Evolutionary conservation across 2,888 invertebrate species (phyloP).

Genomic region (Epirrhoe tristata): DNA sequence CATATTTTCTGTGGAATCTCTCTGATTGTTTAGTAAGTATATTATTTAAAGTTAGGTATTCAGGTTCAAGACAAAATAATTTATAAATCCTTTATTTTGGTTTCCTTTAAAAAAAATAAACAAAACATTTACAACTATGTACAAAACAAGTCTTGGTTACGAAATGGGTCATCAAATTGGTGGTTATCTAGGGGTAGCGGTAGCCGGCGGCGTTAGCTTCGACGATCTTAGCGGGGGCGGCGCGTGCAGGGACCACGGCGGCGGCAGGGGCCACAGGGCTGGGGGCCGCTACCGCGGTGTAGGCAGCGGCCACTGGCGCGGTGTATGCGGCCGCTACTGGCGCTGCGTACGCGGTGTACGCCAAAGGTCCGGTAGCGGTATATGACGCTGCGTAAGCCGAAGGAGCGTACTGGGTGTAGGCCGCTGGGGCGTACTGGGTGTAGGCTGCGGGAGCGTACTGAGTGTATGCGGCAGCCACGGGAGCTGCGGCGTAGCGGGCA

Average conservation of each 20-base stretch:
- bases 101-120: conserved; percentile 54
- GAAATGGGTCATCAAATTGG: conserved; percentile 58
- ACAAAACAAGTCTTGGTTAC: conserved; percentile 68
- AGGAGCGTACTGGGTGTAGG: conserved; percentile 50
- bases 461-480: conserved; percentile 36
- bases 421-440: conserved; percentile 43
- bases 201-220: conserved; percentile 72
- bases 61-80: too few species aligned
- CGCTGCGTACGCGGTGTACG: conserved; percentile 33
- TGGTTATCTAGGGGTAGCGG: conserved; percentile 69
- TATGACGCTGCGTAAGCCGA: conserved; percentile 47
- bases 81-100: conserved; percentile 37
- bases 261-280: conserved; percentile 42
- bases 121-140: conserved; percentile 65
- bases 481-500: conserved; percentile 44
- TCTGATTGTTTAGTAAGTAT: too few species aligned
- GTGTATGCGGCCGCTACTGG: conserved; percentile 44
- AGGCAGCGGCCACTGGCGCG: conserved; percentile 45
- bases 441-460: conserved; percentile 44
- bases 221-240: conserved; percentile 88
- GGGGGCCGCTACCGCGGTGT: conserved; percentile 42
- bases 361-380: conserved; percentile 22
- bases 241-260: conserved; percentile 78
- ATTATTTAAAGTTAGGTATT: too few species aligned
- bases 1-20: too few species aligned